Base-by-base conservation (phyloP, 2,113 vertebrate genomes). In the Anarhynchus alexandrinus region DNA sequence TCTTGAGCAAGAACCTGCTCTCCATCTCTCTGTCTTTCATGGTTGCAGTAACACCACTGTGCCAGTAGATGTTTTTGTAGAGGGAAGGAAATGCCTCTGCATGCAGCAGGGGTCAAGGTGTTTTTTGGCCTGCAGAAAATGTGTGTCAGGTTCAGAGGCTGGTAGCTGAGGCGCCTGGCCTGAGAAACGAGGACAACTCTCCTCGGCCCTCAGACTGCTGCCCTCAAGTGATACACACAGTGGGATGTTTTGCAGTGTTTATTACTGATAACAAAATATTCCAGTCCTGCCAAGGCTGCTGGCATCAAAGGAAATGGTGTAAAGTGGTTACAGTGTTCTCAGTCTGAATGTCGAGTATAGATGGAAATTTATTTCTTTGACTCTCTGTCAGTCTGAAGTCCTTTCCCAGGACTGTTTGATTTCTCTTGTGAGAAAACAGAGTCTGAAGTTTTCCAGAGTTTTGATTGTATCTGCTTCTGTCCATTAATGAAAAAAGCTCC, bases 331-430 rank as follows among this genome's bases (percentile, higher is more conserved):
- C 3, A 10, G 21, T 73, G 86, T 95, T 93, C 72, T 86, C 72
- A 76, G 59, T 64, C 45, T 86, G 47, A n/a, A 36, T 7, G 5
- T 73, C 4, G 2, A 69, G 10, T 74, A 47, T 57, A 54, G 80
- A 82, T 88, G 77, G 79, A 86, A 79, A 69, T 76, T 62, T 92
- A 49, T 95, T 93, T 81, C 7, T 71, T 78, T 92, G 65, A 57
- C 21, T 92, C 51, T 83, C 36, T 1, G 0, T 67, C 74, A 83
- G 12, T 74, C 62, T 70, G 55, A 90, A 66, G 69, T 78, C 12
- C 43, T 96, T 90, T 96, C 47, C 27, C 47, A 92, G 36, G 47
- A 59, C 51, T 84, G 59, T 88, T 95, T 91, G 67, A 83, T 94
- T 93, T 92, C 36, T 88, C 62, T 36, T 84, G 77, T 91, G 83